Percentiles rank a stretch among this genome's conserved stretches.
Conservation (phyloP, 2,797 vertebrate genomes). For the Hyperoplus immaculatus region DNA sequence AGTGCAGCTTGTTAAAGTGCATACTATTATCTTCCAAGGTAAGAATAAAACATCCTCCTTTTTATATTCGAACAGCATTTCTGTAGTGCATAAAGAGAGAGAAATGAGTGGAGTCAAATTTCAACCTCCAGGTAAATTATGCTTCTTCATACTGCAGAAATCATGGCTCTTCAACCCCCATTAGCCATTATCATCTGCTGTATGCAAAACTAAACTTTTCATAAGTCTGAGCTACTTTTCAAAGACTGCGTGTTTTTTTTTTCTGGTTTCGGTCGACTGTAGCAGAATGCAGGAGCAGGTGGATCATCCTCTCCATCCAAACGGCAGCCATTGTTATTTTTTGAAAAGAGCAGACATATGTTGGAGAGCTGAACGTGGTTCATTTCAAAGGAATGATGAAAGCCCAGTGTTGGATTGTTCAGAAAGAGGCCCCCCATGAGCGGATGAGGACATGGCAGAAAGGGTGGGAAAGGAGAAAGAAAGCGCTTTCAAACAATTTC, state of each 20-base stretch:
- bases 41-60: neutral
- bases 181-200: constrained; percentile 21
- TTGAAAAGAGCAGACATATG: constrained; percentile 82
- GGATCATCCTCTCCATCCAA: constrained; percentile 76
- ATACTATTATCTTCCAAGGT: neutral
- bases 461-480: constrained; percentile 74
- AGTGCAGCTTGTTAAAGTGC: constrained; percentile 1
- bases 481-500: constrained; percentile 69
- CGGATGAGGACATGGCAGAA: constrained; percentile 73
- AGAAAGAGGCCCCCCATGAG: constrained; percentile 78
- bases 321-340: constrained; percentile 76
- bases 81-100: neutral
- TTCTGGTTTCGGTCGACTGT: constrained; percentile 62
- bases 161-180: neutral
- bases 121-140: constrained; percentile 10
- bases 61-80: constrained; percentile 9
- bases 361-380: constrained; percentile 73
- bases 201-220: constrained; percentile 31
- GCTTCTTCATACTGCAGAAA: neutral
- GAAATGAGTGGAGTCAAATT: constrained; percentile 1
- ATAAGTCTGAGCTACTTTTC: constrained; percentile 74
- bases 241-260: constrained; percentile 74
- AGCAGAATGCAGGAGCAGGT: constrained; percentile 81
- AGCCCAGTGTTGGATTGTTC: constrained; percentile 80
- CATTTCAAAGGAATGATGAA: constrained; percentile 82